Evolutionary conservation across 2,797 vertebrate genomes (phyloP), one percentile per base, ranked within the genome.

Genomic region (Notolepis coatsorum): DNA sequence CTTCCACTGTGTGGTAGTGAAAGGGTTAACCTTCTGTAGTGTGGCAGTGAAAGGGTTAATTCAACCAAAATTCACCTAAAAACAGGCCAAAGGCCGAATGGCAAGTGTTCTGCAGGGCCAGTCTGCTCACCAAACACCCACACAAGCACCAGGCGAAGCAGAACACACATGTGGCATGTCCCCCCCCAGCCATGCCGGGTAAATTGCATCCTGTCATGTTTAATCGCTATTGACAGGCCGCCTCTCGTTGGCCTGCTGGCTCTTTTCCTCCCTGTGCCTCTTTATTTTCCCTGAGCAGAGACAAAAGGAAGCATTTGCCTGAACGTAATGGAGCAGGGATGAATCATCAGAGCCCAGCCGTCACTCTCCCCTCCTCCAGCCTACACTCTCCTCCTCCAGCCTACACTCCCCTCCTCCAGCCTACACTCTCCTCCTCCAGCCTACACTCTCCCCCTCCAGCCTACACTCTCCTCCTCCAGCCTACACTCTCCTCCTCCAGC

Each of bases 131-230:
- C 18, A n/a, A 68, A 76, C 79, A 66, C 80, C 77, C 73, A 49
- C 62, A 52, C 8, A 58, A 71, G 57, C 68, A 9, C 31, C 4
- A 15, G 24, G 80, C 81, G 61, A 50, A 68, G 63, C 5, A 7
- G 20, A 13, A 51, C 57, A 37, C 61, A 65, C 46, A 35, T 5
- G 28, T 7, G n/a, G 68, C 60, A 30, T 53, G 24, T 23, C 15
- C 53, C 21, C 20, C 55, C 43, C 59, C 71, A 31, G 63, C 27
- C 74, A 60, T 60, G 66, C 77, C 3, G 24, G 52, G 62, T 64
- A 83, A 90, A 90, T 87, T 86, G 83, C 88, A 87, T 83, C 85
- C 81, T 84, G 87, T 89, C 87, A 75, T 62, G 77, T 79, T 51
- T 87, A 88, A 91, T 88, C 80, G 78, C 79, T 77, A 90, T 79